phyloP scores from a whole-genome alignment of 53 echinoderm and acorn worm species.

The Zoroaster sp. region DNA sequence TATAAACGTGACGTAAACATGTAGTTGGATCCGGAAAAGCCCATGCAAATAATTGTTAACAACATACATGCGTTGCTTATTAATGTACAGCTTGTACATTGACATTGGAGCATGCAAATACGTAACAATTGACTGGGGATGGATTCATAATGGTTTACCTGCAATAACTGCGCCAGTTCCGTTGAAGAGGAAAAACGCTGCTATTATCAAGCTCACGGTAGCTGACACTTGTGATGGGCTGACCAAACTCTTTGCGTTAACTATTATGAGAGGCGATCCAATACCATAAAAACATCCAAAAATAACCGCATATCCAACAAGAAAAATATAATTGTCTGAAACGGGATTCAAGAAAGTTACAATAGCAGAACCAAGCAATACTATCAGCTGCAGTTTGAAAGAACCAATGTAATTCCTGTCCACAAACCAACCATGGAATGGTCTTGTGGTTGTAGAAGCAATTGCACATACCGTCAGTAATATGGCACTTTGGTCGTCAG shows the following conservation, averaged over 20 bases:
- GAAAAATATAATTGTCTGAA: neutral
- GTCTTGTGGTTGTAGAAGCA: neutral
- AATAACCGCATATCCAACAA: neutral
- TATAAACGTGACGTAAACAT: too few relatives aligned
- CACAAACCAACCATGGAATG: slow-evolving; percentile 14
- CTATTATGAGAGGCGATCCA: neutral
- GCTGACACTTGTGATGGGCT: neutral
- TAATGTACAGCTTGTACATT: neutral
- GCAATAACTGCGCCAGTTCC: neutral
- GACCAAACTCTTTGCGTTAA: neutral
- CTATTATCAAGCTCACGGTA: neutral
- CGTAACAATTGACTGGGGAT: neutral
- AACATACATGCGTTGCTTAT: neutral
- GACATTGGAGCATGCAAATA: neutral
- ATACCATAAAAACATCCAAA: neutral
- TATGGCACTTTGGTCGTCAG: neutral
- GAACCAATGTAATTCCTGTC: neutral
- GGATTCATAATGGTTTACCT: neutral
- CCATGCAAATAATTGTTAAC: neutral
- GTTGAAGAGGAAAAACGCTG: neutral
- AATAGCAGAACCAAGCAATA: neutral
- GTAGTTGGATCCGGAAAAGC: neutral
- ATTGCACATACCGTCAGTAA: neutral
- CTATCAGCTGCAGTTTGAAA: neutral
- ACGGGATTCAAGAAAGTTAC: neutral